phyloP scores from a whole-genome alignment of 2,888 invertebrate species.

The Disparrhopalites patrizii region DNA sequence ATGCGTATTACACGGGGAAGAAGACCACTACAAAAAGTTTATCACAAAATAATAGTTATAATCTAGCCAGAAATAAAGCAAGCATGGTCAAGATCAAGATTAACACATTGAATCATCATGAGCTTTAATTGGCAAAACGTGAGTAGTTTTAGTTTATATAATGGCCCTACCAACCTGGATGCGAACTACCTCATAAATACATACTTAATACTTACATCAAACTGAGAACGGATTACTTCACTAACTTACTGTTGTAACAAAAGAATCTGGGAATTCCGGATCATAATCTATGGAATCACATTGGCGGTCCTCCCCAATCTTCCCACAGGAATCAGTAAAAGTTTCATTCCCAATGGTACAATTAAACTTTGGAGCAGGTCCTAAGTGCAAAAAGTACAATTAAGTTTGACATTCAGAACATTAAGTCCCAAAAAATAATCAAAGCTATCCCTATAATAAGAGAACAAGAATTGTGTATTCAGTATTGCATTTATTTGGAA shows the following conservation, averaged over 20 bases:
- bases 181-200: too few relatives aligned
- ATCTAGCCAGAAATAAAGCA: neutral
- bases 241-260: slow-evolving; percentile 2
- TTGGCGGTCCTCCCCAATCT: neutral
- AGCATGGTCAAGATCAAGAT: neutral
- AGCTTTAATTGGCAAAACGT: too few relatives aligned
- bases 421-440: neutral
- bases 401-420: neutral
- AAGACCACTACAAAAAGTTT: slow-evolving; percentile 42
- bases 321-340: slow-evolving; percentile 4
- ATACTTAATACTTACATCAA: too few relatives aligned
- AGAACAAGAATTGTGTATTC: too few relatives aligned
- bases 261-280: slow-evolving; percentile 12
- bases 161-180: too few relatives aligned
- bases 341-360: slow-evolving; percentile 26
- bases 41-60: slow-evolving; percentile 8
- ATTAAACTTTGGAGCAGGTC: slow-evolving; percentile 32
- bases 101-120: neutral
- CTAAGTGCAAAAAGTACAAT: slow-evolving; percentile 24
- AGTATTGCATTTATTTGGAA: too few relatives aligned
- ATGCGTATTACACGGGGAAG: slow-evolving; percentile 46
- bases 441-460: neutral
- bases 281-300: slow-evolving; percentile 12
- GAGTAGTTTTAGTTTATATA: too few relatives aligned
- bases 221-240: too few relatives aligned